Evolutionary conservation across 92 coral and sea anemone genomes (phyloP).

Genomic region (Umimayanthus kanabou): DNA sequence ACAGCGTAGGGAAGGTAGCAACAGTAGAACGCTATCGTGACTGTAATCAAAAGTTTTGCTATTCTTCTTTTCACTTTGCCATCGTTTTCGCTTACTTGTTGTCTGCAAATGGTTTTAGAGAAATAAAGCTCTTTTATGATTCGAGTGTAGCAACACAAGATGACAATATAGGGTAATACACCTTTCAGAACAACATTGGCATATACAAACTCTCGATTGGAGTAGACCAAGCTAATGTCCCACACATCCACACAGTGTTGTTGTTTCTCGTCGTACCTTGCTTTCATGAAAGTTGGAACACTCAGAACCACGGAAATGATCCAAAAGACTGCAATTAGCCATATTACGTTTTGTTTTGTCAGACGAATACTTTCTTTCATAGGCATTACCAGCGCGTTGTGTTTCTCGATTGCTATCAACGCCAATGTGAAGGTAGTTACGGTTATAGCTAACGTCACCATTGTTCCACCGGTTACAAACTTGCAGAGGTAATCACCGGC

Average conservation of each 20-base stretch:
- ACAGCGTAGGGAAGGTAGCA: too few species aligned
- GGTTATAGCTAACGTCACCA: background rate
- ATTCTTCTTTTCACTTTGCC: too few species aligned
- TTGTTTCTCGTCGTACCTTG: background rate
- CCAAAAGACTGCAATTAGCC: background rate
- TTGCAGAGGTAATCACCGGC: background rate
- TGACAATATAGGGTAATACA: background rate
- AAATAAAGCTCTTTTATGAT: background rate
- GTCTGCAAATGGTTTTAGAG: background rate
- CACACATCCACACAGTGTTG: background rate
- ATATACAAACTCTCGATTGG: background rate
- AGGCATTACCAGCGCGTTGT: slow-evolving; percentile 1
- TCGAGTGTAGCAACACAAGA: background rate
- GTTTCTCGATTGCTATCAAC: background rate
- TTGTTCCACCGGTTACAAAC: background rate
- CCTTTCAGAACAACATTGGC: background rate
- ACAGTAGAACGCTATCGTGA: too few species aligned
- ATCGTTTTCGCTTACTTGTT: too few species aligned
- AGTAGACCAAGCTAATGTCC: background rate
- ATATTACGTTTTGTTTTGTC: background rate
- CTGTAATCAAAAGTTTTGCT: too few species aligned
- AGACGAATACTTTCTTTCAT: background rate
- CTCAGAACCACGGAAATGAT: background rate
- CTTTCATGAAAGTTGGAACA: background rate
- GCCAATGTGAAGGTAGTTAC: slow-evolving; percentile 3